Evolutionary conservation across 2,888 invertebrate genomes (phyloP).

Genomic region (Tridacna crocea): DNA sequence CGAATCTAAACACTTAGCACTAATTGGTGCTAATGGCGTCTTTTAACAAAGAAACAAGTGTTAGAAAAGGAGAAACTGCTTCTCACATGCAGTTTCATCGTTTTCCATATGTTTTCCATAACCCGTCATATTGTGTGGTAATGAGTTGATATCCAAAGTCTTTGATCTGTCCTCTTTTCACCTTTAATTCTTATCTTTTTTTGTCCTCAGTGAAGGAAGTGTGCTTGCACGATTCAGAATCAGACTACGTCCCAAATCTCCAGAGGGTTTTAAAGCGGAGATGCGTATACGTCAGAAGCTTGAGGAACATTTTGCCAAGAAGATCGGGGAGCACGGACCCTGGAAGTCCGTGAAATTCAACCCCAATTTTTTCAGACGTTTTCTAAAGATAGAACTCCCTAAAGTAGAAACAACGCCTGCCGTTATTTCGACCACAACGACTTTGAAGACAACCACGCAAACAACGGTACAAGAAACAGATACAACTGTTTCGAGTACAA

Average conservation of each 20-base stretch:
- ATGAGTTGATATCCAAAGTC: too few relatives aligned
- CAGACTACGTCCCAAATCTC: slow-evolving; percentile 30
- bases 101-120: too few relatives aligned
- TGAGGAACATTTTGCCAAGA: slow-evolving; percentile 42
- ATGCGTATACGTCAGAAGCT: slow-evolving; percentile 35
- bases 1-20: too few relatives aligned
- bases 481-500: neutral
- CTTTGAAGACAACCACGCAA: neutral
- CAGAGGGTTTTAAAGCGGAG: slow-evolving; percentile 37
- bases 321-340: slow-evolving; percentile 43
- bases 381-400: slow-evolving; percentile 36
- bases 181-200: too few relatives aligned
- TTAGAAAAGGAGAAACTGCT: too few relatives aligned
- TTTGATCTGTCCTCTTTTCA: too few relatives aligned
- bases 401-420: slow-evolving; percentile 24
- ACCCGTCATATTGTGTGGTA: too few relatives aligned
- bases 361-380: slow-evolving; percentile 28
- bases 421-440: neutral
- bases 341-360: slow-evolving; percentile 52
- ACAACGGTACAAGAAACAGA: neutral
- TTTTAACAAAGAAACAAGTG: too few relatives aligned
- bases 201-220: slow-evolving; percentile 39
- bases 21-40: too few relatives aligned
- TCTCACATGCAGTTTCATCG: too few relatives aligned
- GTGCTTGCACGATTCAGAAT: slow-evolving; percentile 50